A percentile compares a stretch with the other conserved stretches of the same genome.
Evolutionary conservation across 2,113 vertebrate species (phyloP).

Genomic region (Xenopus laevis): DNA sequence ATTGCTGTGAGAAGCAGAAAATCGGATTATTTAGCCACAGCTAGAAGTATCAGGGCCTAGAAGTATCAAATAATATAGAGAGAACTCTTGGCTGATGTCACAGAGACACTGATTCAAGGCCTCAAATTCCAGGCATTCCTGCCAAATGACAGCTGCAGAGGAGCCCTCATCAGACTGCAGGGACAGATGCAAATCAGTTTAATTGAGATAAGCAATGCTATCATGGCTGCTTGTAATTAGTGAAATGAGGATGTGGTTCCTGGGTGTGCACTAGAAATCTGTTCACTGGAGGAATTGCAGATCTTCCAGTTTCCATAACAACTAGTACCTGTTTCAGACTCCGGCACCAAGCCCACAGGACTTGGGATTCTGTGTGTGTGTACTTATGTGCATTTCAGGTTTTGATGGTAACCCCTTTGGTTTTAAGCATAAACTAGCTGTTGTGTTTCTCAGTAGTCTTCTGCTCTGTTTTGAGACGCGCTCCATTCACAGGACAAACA

Average conservation of each 20-base stretch:
- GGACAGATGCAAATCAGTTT: slow-evolving; percentile 46
- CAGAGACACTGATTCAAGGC: not conserved
- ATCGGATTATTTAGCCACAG: too few relatives aligned
- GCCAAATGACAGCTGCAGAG: slow-evolving; percentile 43
- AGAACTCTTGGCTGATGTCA: not conserved
- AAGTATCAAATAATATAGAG: too few relatives aligned
- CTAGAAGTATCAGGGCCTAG: too few relatives aligned
- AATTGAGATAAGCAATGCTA: slow-evolving; percentile 46
- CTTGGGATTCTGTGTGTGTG: slow-evolving; percentile 3
- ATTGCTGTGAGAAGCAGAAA: too few relatives aligned
- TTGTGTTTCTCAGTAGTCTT: too few relatives aligned
- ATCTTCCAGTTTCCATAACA: slow-evolving; percentile 44
- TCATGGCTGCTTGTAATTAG: slow-evolving; percentile 45
- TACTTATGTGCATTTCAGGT: not conserved
- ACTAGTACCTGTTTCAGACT: slow-evolving; percentile 34
- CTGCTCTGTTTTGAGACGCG: too few relatives aligned
- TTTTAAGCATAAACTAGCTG: too few relatives aligned
- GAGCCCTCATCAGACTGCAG: slow-evolving; percentile 44
- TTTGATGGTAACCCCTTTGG: not conserved
- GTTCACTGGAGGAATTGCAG: slow-evolving; percentile 32
- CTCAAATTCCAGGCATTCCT: slow-evolving; percentile 33
- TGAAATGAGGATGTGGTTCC: slow-evolving; percentile 44
- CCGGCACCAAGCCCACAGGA: slow-evolving; percentile 10
- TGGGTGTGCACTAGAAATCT: slow-evolving; percentile 41
- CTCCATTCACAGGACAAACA: too few relatives aligned